These are phyloP conservation scores for Nyctalus aviator DNA, from an alignment of 2,797 vertebrate genomes.

Conservation along the genomic window DNA sequence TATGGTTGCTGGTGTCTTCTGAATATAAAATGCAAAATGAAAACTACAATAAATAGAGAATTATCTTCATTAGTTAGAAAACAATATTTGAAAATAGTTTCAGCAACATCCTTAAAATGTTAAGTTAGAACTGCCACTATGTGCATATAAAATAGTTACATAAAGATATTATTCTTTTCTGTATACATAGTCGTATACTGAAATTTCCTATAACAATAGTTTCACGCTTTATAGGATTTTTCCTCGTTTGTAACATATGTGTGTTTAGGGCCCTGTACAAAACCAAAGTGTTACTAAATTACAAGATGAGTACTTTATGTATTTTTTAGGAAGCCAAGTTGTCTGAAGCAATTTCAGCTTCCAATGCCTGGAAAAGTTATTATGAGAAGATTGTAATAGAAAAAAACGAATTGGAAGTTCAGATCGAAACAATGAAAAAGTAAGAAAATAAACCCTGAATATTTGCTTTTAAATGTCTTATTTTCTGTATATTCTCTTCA, in stretches of 20 bases:
- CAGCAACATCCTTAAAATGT: slow-evolving; percentile 32
- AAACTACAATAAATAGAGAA: slow-evolving; percentile 29
- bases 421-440: slow-evolving; percentile 89
- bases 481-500: neutral
- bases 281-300: slow-evolving; percentile 69
- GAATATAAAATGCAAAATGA: neutral
- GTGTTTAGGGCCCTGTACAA: slow-evolving; percentile 53
- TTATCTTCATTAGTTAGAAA: slow-evolving; percentile 53
- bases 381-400: slow-evolving; percentile 88
- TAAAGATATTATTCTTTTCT: neutral
- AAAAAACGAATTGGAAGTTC: slow-evolving; percentile 87
- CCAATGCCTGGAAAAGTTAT: slow-evolving; percentile 87
- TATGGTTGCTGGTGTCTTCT: neutral
- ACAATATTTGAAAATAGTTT: slow-evolving; percentile 32
- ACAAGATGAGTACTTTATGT: slow-evolving; percentile 73
- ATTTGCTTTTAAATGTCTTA: slow-evolving; percentile 48
- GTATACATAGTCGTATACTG: neutral
- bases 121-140: slow-evolving; percentile 11
- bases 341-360: slow-evolving; percentile 86
- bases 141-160: slow-evolving; percentile 15
- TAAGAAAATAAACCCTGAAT: slow-evolving; percentile 81
- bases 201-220: neutral
- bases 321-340: slow-evolving; percentile 90
- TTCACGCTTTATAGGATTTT: slow-evolving; percentile 30
- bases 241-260: slow-evolving; percentile 64